Evolutionary conservation across 1,140 invertebrate genomes (phyloP), one percentile per base, ranked within the genome.

Genomic region (Sarcophaga bullata): DNA sequence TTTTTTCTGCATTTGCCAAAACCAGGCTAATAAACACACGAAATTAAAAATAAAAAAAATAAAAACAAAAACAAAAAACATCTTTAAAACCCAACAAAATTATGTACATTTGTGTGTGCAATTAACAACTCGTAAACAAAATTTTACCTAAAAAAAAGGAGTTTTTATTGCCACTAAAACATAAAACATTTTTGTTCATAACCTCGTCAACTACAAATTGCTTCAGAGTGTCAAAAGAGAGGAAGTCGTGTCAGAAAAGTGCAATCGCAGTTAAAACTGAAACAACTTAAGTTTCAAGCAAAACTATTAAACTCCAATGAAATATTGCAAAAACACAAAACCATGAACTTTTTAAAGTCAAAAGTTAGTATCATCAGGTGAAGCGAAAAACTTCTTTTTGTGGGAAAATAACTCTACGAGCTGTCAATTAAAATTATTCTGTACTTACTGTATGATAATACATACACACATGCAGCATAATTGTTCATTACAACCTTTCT

Each of bases 81-180:
- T 19, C 10, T 58, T 58, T 58, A 58, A 54, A 58, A 58, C 52
- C 13, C 11, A 58, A 0, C 10, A 68, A 68, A 68, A 17, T 19
- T 68, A 68, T 19, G 17, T 19, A 68, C 62, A 52, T 3, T 11
- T 52, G 6, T 6, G 19, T 17, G n/a, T 25, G 19, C 19, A 68
- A 68, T 68, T 68, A 68, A 68, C 62, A 68, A 68, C 62, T 19
- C 62, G 19, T 68, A 68, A 68, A 68, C 62, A 68, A 15, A 19
- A n/a, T n/a, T n/a, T n/a, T n/a, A n/a, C n/a, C n/a, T n/a, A n/a
- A n/a, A 68, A 37, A 37, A 68, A 68, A 68, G 17, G n/a, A 68
- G 6, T n/a, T 68, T 68, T 68, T 68, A 25, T 68, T 68, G 62
- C 62, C 54, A 58, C 6, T 19, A 68, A 68, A 68, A 68, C 62